Conservation (phyloP, 2,113 vertebrate species). For the Paracanthobrama guichenoti region DNA sequence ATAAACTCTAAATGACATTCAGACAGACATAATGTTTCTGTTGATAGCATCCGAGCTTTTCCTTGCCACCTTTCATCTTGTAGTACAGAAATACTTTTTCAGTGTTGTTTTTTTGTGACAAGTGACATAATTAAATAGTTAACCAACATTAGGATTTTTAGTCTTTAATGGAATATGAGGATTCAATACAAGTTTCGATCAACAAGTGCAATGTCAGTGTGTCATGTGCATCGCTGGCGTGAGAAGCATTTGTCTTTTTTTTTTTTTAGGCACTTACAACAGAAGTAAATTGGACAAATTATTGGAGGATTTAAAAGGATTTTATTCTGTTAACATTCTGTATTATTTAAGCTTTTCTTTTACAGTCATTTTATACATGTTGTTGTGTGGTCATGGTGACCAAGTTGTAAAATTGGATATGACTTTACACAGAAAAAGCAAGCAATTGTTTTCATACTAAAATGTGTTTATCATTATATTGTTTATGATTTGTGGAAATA, state of each 20-base stretch:
- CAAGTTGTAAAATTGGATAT: neutral
- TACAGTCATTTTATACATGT: no score
- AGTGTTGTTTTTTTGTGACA: neutral
- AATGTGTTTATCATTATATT: neutral
- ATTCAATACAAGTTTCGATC: neutral
- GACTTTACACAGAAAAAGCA: no score
- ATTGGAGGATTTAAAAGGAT: neutral
- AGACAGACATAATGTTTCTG: conserved; percentile 4
- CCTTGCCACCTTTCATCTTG: neutral
- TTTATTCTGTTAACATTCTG: neutral
- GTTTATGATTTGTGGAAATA: neutral
- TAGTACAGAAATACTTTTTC: neutral
- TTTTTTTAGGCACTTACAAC: neutral
- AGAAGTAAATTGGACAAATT: neutral
- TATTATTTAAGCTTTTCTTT: neutral
- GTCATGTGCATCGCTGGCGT: no score
- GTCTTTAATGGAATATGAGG: neutral
- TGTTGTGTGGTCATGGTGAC: neutral
- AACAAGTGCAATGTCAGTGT: no score
- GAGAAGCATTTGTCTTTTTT: neutral
- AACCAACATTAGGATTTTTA: neutral
- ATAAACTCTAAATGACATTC: conserved; percentile 19
- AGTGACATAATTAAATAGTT: neutral
- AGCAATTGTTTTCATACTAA: no score
- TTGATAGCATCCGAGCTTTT: conserved; percentile 6